phyloP scores from a whole-genome alignment of 1,140 invertebrate species.

The Gryon sp. region DNA sequence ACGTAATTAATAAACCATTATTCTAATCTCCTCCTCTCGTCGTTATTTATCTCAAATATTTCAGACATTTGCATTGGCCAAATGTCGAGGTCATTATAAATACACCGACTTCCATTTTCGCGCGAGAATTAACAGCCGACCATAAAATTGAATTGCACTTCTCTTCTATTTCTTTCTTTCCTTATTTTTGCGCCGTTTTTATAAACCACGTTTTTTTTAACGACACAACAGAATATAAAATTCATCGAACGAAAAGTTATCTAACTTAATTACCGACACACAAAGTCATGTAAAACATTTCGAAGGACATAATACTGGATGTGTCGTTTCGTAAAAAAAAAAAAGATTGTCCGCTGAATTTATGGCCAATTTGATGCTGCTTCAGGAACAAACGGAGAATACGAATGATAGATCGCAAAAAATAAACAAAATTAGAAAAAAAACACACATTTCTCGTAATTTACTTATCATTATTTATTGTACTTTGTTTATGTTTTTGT shows the following conservation, averaged over 20 bases:
- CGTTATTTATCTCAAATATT: background rate
- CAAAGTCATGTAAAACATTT: constrained; percentile 26
- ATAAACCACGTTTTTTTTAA: constrained; percentile 2
- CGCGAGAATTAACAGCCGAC: background rate
- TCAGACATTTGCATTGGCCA: no score
- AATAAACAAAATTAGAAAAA: background rate
- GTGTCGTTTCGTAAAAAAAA: no score
- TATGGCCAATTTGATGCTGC: constrained; percentile 6
- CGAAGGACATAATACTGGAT: constrained; percentile 8
- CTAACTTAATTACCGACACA: constrained; percentile 25
- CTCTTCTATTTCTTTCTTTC: background rate
- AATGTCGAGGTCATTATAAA: constrained; percentile 20
- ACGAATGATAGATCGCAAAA: constrained; percentile 27
- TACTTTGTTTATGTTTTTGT: no score
- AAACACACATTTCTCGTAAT: constrained; percentile 39
- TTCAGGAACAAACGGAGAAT: constrained; percentile 28
- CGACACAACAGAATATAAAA: background rate
- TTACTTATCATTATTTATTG: no score
- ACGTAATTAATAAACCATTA: constrained; percentile 57
- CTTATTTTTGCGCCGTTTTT: background rate
- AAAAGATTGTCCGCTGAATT: no score
- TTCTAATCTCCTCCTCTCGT: constrained; percentile 49
- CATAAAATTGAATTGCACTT: background rate
- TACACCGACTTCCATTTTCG: background rate
- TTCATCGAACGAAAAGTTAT: constrained; percentile 13